These are phyloP conservation scores for Chaetodon trifascialis DNA, from an alignment of 2,113 vertebrate species.

Conservation along the genomic window DNA sequence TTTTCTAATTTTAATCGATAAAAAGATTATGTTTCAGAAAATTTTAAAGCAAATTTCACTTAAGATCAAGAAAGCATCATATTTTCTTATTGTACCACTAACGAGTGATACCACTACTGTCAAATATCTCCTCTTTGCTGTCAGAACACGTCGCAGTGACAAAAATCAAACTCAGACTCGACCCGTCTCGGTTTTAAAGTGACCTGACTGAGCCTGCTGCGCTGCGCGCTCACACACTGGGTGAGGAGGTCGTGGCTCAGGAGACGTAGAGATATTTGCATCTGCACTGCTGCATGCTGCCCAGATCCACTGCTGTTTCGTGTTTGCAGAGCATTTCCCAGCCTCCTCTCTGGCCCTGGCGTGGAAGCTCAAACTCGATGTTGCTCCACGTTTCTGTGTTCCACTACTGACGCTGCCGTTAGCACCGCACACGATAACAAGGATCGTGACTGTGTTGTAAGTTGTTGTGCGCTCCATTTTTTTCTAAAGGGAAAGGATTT, in stretches of 20 bases:
- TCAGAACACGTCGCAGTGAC: not conserved
- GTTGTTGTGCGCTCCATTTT: constrained; percentile 32
- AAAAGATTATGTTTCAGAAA: no score
- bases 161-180: not conserved
- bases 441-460: constrained; percentile 20
- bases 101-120: no score
- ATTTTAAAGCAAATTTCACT: not conserved
- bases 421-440: not conserved
- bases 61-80: no score
- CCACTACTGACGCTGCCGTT: not conserved
- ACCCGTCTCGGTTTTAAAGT: not conserved
- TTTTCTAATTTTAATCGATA: no score
- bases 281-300: constrained; percentile 47
- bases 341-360: not conserved
- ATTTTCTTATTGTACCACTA: no score
- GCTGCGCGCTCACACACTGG: not conserved
- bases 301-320: not conserved
- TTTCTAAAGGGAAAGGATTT: constrained; percentile 49
- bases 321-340: not conserved
- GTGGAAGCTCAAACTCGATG: constrained; percentile 24
- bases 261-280: accelerated
- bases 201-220: not conserved
- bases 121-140: not conserved
- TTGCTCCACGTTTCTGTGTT: constrained; percentile 5
- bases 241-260: not conserved